A percentile compares a stretch with the other conserved stretches of the same genome.
Conservation (phyloP, 1,140 invertebrate genomes). For the Lethocerus indicus region DNA sequence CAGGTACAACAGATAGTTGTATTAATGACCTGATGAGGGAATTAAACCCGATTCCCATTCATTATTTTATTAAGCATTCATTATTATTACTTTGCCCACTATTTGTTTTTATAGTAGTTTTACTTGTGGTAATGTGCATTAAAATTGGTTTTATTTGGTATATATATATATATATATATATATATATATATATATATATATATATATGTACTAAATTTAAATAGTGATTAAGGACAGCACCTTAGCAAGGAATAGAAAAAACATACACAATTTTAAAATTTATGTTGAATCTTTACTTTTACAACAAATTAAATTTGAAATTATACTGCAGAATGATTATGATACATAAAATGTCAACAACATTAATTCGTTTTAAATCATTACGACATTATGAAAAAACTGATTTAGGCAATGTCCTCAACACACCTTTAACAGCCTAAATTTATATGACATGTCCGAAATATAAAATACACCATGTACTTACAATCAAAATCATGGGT, state of each 20-base stretch:
- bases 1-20: too few species aligned
- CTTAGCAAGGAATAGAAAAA: not conserved
- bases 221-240: too few species aligned
- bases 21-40: too few species aligned
- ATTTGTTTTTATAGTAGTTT: too few species aligned
- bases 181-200: too few species aligned
- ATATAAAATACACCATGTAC: constrained; percentile 1
- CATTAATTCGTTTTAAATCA: not conserved
- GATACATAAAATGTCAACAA: constrained; percentile 5
- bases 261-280: constrained; percentile 1
- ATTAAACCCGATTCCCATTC: too few species aligned
- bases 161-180: not conserved
- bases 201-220: too few species aligned
- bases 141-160: not conserved
- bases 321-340: constrained; percentile 5
- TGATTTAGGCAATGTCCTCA: too few species aligned
- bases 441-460: constrained; percentile 2
- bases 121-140: not conserved
- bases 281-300: constrained; percentile 6
- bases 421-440: too few species aligned
- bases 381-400: not conserved
- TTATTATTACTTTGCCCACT: too few species aligned
- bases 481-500: not conserved
- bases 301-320: constrained; percentile 5
- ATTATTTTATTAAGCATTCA: too few species aligned